Evolutionary conservation across 2,888 invertebrate species (phyloP), one percentile per base, ranked within the genome.

Genomic region (Coenonympha arcania): DNA sequence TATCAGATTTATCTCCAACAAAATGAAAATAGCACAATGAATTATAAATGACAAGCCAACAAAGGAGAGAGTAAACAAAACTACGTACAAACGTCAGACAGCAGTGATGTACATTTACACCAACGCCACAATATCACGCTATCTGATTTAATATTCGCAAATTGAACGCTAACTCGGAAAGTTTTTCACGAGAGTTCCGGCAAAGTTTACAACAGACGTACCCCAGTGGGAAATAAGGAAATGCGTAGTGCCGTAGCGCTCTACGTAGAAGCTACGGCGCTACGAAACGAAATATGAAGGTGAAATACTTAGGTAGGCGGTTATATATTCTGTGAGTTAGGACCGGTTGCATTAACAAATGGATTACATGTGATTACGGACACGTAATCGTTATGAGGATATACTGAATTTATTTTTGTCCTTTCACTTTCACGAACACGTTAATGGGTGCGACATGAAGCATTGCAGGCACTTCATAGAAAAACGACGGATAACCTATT

Each of bases 131-230:
- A n/a, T n/a, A n/a, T n/a, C n/a, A n/a, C 54, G 44, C 49, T 64
- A 69, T 68, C 73, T 73, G 76, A 80, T 82, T 80, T 73, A 66
- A 78, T 78, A 81, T 81, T 81, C 81, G 76, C 73, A 73, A 74
- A 76, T 69, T 68, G 66, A 76, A 79, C 73, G 79, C 78, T 78
- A 78, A 79, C 78, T 79, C 77, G 79, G 79, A 79, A 82, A 81
- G 78, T 81, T 83, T 81, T 81, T 79, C 77, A 69, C 68, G 70
- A 66, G 70, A 74, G 73, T 76, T 79, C 49, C 60, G 63, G 55
- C 61, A 67, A 43, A 43, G 39, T 50, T 79, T 79, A 75, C 73
- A 75, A 75, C 70, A 68, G 64, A 62, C 55, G 59, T 60, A 62
- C 68, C 69, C 71, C 71, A 68, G 62, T 63, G 76, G 78, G 76